A percentile compares a stretch with the other conserved stretches of the same genome.
Conservation (phyloP, 2,888 invertebrate species). For the Unio delphinus region DNA sequence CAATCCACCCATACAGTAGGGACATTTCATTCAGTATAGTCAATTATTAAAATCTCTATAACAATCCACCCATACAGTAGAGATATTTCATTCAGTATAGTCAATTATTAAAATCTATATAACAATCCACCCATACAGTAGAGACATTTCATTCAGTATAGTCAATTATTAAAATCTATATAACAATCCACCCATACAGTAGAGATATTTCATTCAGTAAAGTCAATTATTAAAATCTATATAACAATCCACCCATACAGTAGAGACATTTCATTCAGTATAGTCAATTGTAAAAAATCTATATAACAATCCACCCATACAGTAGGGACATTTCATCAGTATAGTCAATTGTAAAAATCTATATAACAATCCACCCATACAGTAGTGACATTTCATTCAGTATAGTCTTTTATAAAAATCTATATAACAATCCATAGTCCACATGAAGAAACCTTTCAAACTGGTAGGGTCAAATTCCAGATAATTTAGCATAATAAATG, state of each 20-base stretch:
- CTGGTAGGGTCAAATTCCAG: no score
- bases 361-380: neutral
- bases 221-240: neutral
- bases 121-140: neutral
- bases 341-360: neutral
- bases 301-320: neutral
- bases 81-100: no score
- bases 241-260: neutral
- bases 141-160: no score
- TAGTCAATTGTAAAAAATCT: neutral
- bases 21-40: no score
- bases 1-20: neutral
- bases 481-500: no score
- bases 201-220: no score
- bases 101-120: neutral
- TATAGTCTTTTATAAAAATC: neutral
- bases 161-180: neutral
- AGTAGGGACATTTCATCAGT: no score
- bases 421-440: neutral
- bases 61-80: neutral
- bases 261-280: no score
- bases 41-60: neutral
- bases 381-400: no score
- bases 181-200: neutral
- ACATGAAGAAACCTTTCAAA: no score